phyloP scores from a whole-genome alignment of 2,797 vertebrate species.

The Thalassophryne amazonica region DNA sequence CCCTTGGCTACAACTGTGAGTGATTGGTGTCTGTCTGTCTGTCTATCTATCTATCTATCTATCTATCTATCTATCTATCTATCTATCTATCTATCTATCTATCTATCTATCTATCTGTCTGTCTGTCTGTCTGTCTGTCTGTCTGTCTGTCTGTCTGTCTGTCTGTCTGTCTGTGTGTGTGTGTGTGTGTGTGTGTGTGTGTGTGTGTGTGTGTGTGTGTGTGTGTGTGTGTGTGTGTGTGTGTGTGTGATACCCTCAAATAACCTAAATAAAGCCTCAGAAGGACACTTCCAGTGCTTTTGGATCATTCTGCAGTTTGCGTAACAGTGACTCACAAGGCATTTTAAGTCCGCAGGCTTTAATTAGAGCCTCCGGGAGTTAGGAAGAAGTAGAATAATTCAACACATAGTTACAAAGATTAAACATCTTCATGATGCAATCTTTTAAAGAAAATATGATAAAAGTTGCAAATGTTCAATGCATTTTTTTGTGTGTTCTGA shows the following conservation, averaged over 20 bases:
- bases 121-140: no score
- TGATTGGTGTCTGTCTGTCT: not conserved
- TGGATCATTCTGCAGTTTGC: constrained; percentile 15
- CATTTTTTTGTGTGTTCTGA: not conserved
- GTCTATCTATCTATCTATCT: no score
- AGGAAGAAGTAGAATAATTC: constrained; percentile 3
- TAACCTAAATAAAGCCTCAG: not conserved
- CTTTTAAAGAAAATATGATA: not conserved
- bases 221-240: no score
- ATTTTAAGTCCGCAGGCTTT: constrained; percentile 28
- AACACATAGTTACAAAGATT: constrained; percentile 26
- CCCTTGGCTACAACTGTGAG: constrained; percentile 15
- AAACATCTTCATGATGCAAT: not conserved
- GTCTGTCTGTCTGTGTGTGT: no score
- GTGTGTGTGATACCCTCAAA: not conserved
- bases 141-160: no score
- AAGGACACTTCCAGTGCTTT: not conserved
- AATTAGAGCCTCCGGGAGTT: constrained; percentile 35
- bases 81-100: no score
- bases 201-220: no score
- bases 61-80: no score
- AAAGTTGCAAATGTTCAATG: not conserved
- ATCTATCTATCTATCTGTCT: no score
- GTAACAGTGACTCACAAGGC: constrained; percentile 19
- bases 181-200: not conserved